Percentiles rank a stretch among this genome's conserved stretches.
Conservation (phyloP, 2,888 invertebrate species). For the Ariolimax columbianus region DNA sequence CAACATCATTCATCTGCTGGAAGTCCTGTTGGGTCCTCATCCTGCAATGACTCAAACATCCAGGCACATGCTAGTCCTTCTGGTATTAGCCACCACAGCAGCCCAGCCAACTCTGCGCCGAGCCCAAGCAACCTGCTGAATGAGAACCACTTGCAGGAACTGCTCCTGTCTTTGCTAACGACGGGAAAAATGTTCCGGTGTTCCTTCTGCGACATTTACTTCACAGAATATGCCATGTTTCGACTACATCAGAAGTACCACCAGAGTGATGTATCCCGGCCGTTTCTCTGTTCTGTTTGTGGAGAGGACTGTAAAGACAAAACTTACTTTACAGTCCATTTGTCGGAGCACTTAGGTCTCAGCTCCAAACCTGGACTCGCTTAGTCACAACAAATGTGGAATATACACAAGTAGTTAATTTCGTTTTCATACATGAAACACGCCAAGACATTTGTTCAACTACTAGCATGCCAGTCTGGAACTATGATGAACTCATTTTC, state of each 20-base stretch:
- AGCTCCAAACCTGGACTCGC: constrained; percentile 2
- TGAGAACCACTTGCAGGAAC: constrained; percentile 56
- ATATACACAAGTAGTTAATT: too few relatives aligned
- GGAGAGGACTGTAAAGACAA: constrained; percentile 72
- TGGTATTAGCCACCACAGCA: constrained; percentile 46
- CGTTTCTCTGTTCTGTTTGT: constrained; percentile 70
- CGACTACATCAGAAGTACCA: constrained; percentile 70
- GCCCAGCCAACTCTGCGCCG: constrained; percentile 37
- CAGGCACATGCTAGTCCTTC: constrained; percentile 43
- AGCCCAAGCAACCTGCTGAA: constrained; percentile 29
- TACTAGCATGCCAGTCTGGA: too few relatives aligned
- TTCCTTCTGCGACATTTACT: constrained; percentile 72
- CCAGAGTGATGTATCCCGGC: constrained; percentile 60
- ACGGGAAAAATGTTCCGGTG: constrained; percentile 71
- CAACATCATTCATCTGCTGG: constrained; percentile 21
- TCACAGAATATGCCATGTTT: constrained; percentile 73
- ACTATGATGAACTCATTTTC: too few relatives aligned
- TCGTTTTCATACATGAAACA: background rate
- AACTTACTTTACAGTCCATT: constrained; percentile 70
- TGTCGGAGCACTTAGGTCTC: constrained; percentile 70
- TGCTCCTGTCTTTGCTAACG: constrained; percentile 65
- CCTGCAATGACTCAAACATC: constrained; percentile 30
- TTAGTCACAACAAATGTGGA: background rate
- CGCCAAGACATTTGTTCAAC: too few relatives aligned
- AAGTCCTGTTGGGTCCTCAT: constrained; percentile 44